A percentile compares a stretch with the other conserved stretches of the same genome.
phyloP scores from a whole-genome alignment of 1,140 invertebrate genomes.

The Eriosoma lanigerum region DNA sequence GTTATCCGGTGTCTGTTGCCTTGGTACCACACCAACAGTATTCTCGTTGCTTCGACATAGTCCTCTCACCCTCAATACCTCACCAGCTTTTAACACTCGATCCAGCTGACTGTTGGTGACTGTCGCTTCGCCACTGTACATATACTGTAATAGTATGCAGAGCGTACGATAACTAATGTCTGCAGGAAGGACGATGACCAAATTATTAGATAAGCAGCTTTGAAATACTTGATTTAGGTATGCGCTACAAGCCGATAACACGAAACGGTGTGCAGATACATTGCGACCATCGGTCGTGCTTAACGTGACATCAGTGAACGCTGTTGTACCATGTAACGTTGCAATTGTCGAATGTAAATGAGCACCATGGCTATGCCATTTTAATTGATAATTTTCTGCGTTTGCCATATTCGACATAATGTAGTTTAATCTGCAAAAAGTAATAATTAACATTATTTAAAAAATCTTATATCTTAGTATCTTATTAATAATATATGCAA shows the following conservation, averaged over 20 bases:
- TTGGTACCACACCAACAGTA: slow-evolving; percentile 53
- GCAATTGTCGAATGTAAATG: slow-evolving; percentile 80
- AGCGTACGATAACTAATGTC: slow-evolving; percentile 76
- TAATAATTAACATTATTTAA: too few relatives aligned
- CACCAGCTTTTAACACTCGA: slow-evolving; percentile 75
- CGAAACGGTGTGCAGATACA: slow-evolving; percentile 82
- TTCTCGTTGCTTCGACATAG: slow-evolving; percentile 54
- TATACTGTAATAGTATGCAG: slow-evolving; percentile 80
- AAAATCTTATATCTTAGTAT: too few relatives aligned
- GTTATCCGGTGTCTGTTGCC: slow-evolving; percentile 55
- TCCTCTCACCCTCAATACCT: slow-evolving; percentile 69
- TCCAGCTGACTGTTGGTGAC: slow-evolving; percentile 80
- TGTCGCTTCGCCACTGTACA: slow-evolving; percentile 82
- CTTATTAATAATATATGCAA: too few relatives aligned
- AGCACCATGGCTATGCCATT: slow-evolving; percentile 80
- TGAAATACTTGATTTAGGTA: slow-evolving; percentile 62
- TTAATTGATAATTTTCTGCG: slow-evolving; percentile 79
- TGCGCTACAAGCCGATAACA: slow-evolving; percentile 75
- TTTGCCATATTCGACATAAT: slow-evolving; percentile 52
- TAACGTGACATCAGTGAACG: slow-evolving; percentile 81
- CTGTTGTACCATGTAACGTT: slow-evolving; percentile 73
- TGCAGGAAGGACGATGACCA: slow-evolving; percentile 76
- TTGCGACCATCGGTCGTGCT: slow-evolving; percentile 77
- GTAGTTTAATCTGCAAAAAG: slow-evolving; percentile 38
- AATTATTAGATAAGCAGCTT: slow-evolving; percentile 62